phyloP scores from a whole-genome alignment of 2,797 vertebrate species.

The Myioborus miniatus region DNA sequence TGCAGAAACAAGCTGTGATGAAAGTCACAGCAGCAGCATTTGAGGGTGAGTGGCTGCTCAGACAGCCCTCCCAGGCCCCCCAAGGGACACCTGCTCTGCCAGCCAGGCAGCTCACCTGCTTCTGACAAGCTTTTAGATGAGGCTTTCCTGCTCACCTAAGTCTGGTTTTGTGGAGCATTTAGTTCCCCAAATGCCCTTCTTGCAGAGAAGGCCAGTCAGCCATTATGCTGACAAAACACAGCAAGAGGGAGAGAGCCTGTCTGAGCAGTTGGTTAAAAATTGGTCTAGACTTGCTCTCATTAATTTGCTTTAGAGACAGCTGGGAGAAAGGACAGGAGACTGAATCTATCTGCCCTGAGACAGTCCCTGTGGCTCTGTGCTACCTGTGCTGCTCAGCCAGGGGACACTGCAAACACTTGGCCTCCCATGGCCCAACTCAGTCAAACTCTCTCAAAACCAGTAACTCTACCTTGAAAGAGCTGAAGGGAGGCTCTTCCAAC shows the following conservation, averaged over 20 bases:
- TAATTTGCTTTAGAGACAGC: background rate
- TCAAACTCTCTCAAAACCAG: background rate
- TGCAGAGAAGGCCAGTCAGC: background rate
- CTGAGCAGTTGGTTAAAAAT: background rate
- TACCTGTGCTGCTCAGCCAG: background rate
- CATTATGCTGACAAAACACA: background rate
- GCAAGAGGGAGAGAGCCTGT: background rate
- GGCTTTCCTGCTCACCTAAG: background rate
- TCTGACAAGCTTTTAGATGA: background rate
- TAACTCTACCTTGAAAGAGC: background rate
- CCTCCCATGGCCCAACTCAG: background rate
- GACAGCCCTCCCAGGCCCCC: background rate
- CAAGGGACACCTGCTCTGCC: background rate
- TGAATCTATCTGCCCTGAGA: background rate
- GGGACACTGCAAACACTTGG: background rate
- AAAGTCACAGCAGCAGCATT: background rate
- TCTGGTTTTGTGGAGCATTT: background rate
- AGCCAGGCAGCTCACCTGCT: background rate
- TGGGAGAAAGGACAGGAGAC: background rate
- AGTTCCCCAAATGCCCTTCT: background rate
- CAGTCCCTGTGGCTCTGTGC: background rate
- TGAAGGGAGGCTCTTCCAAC: background rate
- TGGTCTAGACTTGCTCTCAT: constrained; percentile 17
- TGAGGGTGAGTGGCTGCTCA: background rate
- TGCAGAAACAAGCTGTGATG: background rate